Evolutionary conservation across 2,888 invertebrate species (phyloP).

Genomic region (Chaetogeoica ovagalla): DNA sequence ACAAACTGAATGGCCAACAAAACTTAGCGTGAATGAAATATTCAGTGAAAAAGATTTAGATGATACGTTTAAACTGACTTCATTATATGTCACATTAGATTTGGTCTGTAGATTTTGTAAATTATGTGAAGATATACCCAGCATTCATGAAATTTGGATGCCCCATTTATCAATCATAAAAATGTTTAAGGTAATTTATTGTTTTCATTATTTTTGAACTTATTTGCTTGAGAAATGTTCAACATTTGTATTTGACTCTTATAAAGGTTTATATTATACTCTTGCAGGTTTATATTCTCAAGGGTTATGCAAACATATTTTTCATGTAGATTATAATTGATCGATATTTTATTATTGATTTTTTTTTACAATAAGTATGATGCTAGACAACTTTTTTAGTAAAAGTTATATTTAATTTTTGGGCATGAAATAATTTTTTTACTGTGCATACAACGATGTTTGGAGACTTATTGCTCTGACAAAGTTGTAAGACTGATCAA

Average conservation of each 20-base stretch:
- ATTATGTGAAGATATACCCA: conserved; percentile 38
- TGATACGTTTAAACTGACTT: conserved; percentile 34
- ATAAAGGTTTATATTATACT: too few relatives aligned
- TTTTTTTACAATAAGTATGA: too few relatives aligned
- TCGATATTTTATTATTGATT: too few relatives aligned
- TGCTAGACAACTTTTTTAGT: too few relatives aligned
- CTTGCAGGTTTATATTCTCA: too few relatives aligned
- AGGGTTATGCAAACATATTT: too few relatives aligned
- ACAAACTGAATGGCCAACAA: conserved; percentile 19
- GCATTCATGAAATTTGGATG: conserved; percentile 43
- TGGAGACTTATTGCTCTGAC: too few relatives aligned
- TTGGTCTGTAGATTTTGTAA: conserved; percentile 31
- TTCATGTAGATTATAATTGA: too few relatives aligned
- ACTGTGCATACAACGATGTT: too few relatives aligned
- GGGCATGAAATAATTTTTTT: too few relatives aligned
- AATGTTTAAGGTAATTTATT: conserved; percentile 28
- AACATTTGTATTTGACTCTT: background rate
- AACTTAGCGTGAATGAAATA: conserved; percentile 41
- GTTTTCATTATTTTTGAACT: conserved; percentile 17
- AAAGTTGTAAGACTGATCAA: too few relatives aligned
- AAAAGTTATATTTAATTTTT: too few relatives aligned
- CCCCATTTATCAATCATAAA: conserved; percentile 42
- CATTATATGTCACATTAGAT: conserved; percentile 45
- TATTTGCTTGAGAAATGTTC: background rate
- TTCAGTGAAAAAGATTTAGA: conserved; percentile 59